Base-by-base conservation (phyloP, 2,113 vertebrate genomes). In the Hippolais icterina region DNA sequence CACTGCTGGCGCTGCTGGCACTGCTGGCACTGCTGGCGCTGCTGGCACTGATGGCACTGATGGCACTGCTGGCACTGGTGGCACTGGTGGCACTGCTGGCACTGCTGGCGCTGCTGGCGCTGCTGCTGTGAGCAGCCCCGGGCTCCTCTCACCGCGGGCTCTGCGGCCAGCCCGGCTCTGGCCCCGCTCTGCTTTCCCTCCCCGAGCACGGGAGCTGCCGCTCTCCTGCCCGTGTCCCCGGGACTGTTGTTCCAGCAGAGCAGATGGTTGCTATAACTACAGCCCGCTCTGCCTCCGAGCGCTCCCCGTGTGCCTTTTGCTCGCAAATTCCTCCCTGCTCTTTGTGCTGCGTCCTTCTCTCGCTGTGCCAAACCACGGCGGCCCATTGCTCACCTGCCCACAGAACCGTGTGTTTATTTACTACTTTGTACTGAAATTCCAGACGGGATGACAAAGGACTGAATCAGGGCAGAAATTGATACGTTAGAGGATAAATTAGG, bases 171-270 rank as follows among this genome's bases (percentile, higher is more conserved):
- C 1, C 0, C 66, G 69, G 52, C 5, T 5, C 31, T 78, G 82
- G 10, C 9, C 9, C 42, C 41, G 6, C 20, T 4, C 31, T 74
- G 44, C 46, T 46, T 29, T 42, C 41, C 25, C 29, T 49, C 6
- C 0, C 44, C 24, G 0, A 35, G 25, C 52, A 12, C 6, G 19
- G 5, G 50, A 54, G 25, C 42, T 72, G 9, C 22, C n/a, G 4
- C 59, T 63, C 47, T 18, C 44, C 59, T 28, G 1, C 8, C 19
- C 6, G 25, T 2, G 82, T 60, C 33, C 76, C 49, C 6, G 2
- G 82, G 65, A 78, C 49, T 10, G 78, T 14, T 37, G 1, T 18
- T 64, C 54, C 18, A 25, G 84, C 9, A 1, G 3, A 61, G 84
- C 39, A 0, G 6, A 29, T 17, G 78, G 85, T 85, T 93, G 88